Base-by-base conservation (phyloP, 2,113 vertebrate genomes). In the Nanger granti region DNA sequence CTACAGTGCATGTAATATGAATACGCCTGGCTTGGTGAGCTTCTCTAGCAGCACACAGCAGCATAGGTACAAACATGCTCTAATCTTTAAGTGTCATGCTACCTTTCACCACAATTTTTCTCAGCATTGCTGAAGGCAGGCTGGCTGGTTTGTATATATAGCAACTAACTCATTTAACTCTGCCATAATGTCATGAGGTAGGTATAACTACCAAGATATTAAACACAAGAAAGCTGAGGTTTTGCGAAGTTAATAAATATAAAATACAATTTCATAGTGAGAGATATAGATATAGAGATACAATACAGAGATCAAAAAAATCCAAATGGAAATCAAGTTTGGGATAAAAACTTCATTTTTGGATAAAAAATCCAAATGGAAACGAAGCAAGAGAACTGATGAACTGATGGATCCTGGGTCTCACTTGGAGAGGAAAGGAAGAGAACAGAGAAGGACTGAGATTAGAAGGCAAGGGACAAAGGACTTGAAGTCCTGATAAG, bases 211-310 rank as follows among this genome's bases (percentile, higher is more conserved):
- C 59, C 73, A 41, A 85, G 4, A 55, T 62, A 76, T 79, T 90
- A 82, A 13, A 49, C 29, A 64, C 14, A 87, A 87, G 52, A 96
- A 92, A 93, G 96, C 9, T 57, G 2, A 96, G 17, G 66, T 54
- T 85, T 52, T 54, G n/a, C n/a, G 59, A 94, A 34, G 18, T 54
- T 94, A 96, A 60, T 69, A 87, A 55, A 69, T 44, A 8, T 37
- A 89, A 52, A 84, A 87, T 73, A 47, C 96, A 97, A 87, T 64
- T 93, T 34, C 89, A 80, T 82, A 92, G 44, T 92, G 13, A 88
- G 93, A 87, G 29, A 34, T 93, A 84, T 1, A 86, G 28, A 34
- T 92, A 80, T 1, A 88, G 91, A 79, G 24, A 29, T 93, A 87
- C 1, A 22, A 37, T 15, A 62, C 5, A 73, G 34, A 91, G 12